These are phyloP conservation scores for Drosophila helvetica DNA, from an alignment of 2,888 invertebrate species.

Conservation along the genomic window DNA sequence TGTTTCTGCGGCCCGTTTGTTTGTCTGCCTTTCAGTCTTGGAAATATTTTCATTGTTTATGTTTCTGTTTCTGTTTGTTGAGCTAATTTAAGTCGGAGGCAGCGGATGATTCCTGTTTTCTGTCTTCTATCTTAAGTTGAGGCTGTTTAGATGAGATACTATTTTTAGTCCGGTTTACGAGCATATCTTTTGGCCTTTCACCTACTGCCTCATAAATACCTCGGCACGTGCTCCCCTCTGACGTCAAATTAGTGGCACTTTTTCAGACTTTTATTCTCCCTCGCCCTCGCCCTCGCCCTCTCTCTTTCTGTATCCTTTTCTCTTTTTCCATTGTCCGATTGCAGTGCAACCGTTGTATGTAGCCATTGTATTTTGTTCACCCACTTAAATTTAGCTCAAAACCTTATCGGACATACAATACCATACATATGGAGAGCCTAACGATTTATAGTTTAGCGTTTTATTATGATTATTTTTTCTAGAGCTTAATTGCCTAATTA, in stretches of 20 bases:
- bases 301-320: not conserved
- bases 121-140: constrained; percentile 19
- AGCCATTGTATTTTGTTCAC: constrained; percentile 3
- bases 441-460: constrained; percentile 18
- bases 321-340: not conserved
- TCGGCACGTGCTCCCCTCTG: constrained; percentile 37
- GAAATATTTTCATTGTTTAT: constrained; percentile 39
- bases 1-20: not conserved
- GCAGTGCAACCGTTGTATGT: constrained; percentile 7
- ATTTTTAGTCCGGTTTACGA: constrained; percentile 24
- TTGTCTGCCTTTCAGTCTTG: constrained; percentile 1
- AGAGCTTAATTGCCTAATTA: constrained; percentile 29
- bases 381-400: constrained; percentile 15
- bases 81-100: constrained; percentile 31
- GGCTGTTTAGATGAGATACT: constrained; percentile 20
- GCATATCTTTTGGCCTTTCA: not conserved
- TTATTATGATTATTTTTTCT: constrained; percentile 3
- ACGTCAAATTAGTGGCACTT: constrained; percentile 17
- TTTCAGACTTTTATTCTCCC: not conserved
- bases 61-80: constrained; percentile 39
- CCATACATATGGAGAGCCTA: not conserved
- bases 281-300: too few relatives aligned
- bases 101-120: constrained; percentile 17
- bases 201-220: constrained; percentile 25
- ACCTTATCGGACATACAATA: not conserved